Evolutionary conservation across 2,888 invertebrate genomes (phyloP).

Genomic region (Patella depressa): DNA sequence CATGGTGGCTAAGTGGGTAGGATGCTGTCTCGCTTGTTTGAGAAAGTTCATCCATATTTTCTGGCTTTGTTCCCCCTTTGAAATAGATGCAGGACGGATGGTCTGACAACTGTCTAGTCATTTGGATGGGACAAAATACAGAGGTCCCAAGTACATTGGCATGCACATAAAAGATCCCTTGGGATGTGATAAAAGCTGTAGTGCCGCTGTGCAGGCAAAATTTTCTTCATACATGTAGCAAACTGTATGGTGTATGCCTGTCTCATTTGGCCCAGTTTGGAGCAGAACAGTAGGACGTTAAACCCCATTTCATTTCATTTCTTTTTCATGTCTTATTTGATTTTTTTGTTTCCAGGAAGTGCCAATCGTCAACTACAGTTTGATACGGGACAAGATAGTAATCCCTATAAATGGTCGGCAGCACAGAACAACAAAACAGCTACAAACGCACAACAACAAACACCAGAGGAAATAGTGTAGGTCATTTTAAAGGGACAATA

Average conservation of each 20-base stretch:
- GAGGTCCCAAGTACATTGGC: no score
- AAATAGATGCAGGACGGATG: not conserved
- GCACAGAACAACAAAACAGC: slow-evolving; percentile 32
- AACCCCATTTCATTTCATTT: not conserved
- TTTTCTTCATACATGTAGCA: no score
- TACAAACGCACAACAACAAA: slow-evolving; percentile 28
- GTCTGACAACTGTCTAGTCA: no score
- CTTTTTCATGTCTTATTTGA: not conserved
- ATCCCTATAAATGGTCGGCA: slow-evolving; percentile 50
- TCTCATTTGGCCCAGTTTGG: no score
- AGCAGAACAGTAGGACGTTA: no score
- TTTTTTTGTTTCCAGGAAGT: slow-evolving; percentile 42
- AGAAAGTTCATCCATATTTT: not conserved
- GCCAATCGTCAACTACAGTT: slow-evolving; percentile 20
- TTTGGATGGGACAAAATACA: no score
- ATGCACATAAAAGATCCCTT: no score
- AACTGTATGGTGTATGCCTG: no score
- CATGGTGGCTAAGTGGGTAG: no score
- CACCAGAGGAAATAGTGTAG: slow-evolving; percentile 53
- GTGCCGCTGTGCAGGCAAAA: no score
- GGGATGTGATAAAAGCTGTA: no score
- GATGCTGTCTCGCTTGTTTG: no score
- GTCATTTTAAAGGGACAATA: slow-evolving; percentile 5
- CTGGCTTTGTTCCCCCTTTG: not conserved
- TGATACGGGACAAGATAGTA: slow-evolving; percentile 32